Base-by-base conservation (phyloP, 2,888 invertebrate genomes). In the Eumacrocentrus americanus region DNA sequence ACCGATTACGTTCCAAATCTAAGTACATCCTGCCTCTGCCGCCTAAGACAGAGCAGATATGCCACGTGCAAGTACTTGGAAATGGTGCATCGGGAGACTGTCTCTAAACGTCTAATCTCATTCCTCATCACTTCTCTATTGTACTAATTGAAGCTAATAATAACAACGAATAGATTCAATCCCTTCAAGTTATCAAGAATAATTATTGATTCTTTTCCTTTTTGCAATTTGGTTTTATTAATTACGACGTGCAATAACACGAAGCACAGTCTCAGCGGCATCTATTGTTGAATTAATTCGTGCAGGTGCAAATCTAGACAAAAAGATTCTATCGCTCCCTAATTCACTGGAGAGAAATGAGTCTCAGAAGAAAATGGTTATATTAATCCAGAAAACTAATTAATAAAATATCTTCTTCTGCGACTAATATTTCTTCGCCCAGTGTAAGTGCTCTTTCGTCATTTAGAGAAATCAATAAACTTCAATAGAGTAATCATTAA, bases 1-100 rank as follows among this genome's bases (percentile, higher is more conserved):
- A 78, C 70, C 79, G 79, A 77, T 77, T 78, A 75, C 74, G 77
- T 73, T 92, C 92, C 77, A 94, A 84, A 82, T 78, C 78, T 72
- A 77, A 83, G 81, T 93, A 94, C 62, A 74, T 77, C 77, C 78
- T 79, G 71, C 70, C 71, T 73, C 79, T 77, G 71, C 73, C 75
- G 73, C 76, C 80, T 81, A 80, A 76, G 76, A 76, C 81, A 81
- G 72, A 80, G 63, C 79, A 78, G 72, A 61, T 65, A 67, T 71
- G 70, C 65, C 53, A 59, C 68, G 66, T 68, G 68, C 68, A 67
- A 64, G 59, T 62, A 64, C 59, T 62, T 58, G 58, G 34, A 54
- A 61, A 66, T 53, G 52, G 62, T 67, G 67, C 67, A 52, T 52
- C 57, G 42, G 44, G 54, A 29, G 29, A 29, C 42, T 25, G n/a